Evolutionary conservation across 2,888 invertebrate species (phyloP), one percentile per base, ranked within the genome.

Genomic region (Kuschelorhynchus macadamiae): DNA sequence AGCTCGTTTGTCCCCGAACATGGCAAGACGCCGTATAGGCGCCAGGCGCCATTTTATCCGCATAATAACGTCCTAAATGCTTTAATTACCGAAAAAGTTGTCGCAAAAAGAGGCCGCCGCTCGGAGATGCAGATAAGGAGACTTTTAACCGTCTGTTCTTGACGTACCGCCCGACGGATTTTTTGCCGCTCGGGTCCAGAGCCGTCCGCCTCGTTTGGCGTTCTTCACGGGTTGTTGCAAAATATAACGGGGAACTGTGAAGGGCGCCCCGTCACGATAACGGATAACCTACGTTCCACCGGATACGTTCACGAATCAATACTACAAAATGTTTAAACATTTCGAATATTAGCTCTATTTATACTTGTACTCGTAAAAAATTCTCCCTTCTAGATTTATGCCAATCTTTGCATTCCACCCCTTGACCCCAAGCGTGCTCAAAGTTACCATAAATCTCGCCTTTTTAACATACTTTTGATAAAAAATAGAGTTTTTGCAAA

Each of bases 171-270:
- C 25, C 53, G 70, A 33, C 47, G 49, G 57, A 49, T 55, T 61
- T 61, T 66, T 65, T 61, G 49, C 62, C 57, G 70, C 18, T 44
- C 41, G 42, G 18, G 8, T 18, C 7, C 36, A 36, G 53, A 21
- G 12, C 47, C 59, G 44, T 61, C 55, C 59, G 70, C 44, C 30
- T 66, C 60, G 66, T 53, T 60, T 60, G 39, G 36, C 53, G 49
- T 56, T 65, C 61, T 70, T 70, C 70, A 70, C 70, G 70, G 70
- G 65, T 70, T 70, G 66, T 61, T 70, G 70, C 70, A 61, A 49
- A 70, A 70, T 65, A 70, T 70, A 70, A 70, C 65, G 36, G 63
- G 9, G 17, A 36, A 16, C 46, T 63, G 68, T 68, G 59, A 60
- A 52, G 41, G 46, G 61, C 61, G 53, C 55, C 42, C n/a, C 18